Conservation (phyloP, 2,113 vertebrate genomes). For the Lasiurus borealis region DNA sequence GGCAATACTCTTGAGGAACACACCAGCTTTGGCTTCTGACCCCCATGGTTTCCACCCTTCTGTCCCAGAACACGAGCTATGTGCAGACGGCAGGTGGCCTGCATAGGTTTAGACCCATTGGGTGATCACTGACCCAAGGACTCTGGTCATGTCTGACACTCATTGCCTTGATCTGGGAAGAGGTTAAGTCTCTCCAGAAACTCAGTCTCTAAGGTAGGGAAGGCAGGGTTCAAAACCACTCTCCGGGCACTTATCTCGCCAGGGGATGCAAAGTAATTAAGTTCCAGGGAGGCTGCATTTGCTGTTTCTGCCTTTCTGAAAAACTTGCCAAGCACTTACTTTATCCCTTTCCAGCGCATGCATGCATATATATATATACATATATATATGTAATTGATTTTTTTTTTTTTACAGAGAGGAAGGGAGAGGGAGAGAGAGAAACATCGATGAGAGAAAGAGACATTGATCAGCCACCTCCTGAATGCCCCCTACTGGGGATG, state of each 20-base stretch:
- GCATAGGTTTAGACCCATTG: background rate
- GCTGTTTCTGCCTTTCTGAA: constrained; percentile 18
- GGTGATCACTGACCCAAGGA: background rate
- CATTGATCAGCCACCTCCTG: no score
- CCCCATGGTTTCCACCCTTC: background rate
- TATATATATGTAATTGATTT: no score
- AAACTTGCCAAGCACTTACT: background rate
- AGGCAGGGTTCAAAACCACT: background rate
- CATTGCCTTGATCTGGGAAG: background rate
- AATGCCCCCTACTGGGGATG: no score
- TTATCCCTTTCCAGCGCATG: background rate
- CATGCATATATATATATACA: no score
- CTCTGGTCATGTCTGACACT: background rate
- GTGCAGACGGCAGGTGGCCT: no score
- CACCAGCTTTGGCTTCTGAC: background rate
- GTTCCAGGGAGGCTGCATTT: background rate
- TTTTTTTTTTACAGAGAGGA: no score
- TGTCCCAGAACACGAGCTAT: background rate
- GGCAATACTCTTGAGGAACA: background rate
- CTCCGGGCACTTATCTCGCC: background rate
- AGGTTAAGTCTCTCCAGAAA: background rate
- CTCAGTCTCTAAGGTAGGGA: background rate
- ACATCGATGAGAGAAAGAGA: no score
- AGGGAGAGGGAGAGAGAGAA: no score
- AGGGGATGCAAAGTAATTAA: background rate